phyloP scores from a whole-genome alignment of 2,888 invertebrate genomes.

The Noctua fimbriata region DNA sequence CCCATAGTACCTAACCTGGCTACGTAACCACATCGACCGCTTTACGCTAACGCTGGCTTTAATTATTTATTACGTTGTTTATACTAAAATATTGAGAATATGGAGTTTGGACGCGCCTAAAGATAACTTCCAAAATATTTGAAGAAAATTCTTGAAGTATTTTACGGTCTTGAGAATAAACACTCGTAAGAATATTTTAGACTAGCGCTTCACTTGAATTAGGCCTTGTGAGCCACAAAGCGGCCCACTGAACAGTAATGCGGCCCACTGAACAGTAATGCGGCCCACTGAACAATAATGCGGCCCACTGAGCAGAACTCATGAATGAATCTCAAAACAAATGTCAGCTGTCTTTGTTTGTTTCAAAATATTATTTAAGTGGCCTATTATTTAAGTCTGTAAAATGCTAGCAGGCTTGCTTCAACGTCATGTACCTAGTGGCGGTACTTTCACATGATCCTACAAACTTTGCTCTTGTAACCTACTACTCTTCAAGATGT shows the following conservation, averaged over 20 bases:
- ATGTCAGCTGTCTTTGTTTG: neutral
- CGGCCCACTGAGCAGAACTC: conserved; percentile 7
- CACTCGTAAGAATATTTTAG: conserved; percentile 17
- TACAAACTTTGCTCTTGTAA: neutral
- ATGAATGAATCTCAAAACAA: no score
- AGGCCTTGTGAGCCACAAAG: neutral
- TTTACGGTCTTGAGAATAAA: neutral
- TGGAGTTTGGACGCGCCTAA: conserved; percentile 48
- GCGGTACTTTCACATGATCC: neutral
- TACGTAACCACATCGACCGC: conserved; percentile 44
- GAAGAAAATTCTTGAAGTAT: neutral
- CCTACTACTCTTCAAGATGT: no score
- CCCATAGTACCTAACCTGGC: conserved; percentile 43
- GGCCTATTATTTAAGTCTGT: conserved; percentile 10
- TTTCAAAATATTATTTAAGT: conserved; percentile 13
- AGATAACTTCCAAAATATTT: conserved; percentile 8
- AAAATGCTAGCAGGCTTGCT: neutral
- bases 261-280: neutral
- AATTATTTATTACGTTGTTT: conserved; percentile 53
- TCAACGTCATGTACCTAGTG: neutral
- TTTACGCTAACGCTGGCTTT: conserved; percentile 64
- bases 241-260: neutral
- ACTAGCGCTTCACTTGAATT: neutral
- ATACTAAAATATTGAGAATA: conserved; percentile 22
- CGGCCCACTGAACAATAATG: neutral